Evolutionary conservation across 2,888 invertebrate species (phyloP), one percentile per base, ranked within the genome.

Genomic region (Opisthograptis luteolata): DNA sequence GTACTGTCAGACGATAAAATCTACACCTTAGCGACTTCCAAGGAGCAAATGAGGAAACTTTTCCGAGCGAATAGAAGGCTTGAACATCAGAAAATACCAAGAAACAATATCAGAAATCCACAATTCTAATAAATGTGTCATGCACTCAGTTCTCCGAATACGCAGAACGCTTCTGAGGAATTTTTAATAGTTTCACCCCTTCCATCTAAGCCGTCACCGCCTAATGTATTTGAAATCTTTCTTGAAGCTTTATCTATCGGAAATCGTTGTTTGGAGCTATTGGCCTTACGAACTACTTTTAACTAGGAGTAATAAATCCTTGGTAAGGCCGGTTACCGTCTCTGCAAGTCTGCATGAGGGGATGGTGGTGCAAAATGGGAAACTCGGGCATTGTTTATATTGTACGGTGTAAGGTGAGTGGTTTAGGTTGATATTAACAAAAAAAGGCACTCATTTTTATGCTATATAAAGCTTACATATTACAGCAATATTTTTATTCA

Each of bases 221-320:
- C 84, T 89, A 89, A 89, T 89, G 89, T 88, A 84, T 89, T 90
- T 89, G 82, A 76, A 88, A 89, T 88, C 88, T 88, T 86, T 87
- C 87, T 84, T 72, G 74, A 65, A 66, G 84, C 77, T 85, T 83
- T 87, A 87, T 87, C 83, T 86, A 87, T 88, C 81, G 88, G 79
- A 85, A 89, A 89, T 87, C 82, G 87, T 77, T 86, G 86, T 89
- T 89, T 83, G 73, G 71, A 89, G 89, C 84, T 85, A 83, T 85
- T 84, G 81, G 81, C 80, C 80, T 84, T 78, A 73, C 74, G 75
- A 84, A 85, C 81, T 84, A 84, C 82, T 87, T 89, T 86, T 88
- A 87, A 88, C 84, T 88, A 88, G 79, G 80, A 79, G 84, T 83
- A 84, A 88, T 89, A 90, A 87, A 88, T 87, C 86, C 83, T 69